phyloP scores from a whole-genome alignment of 2,888 invertebrate genomes.

The Marasmarcha lunaedactyla region DNA sequence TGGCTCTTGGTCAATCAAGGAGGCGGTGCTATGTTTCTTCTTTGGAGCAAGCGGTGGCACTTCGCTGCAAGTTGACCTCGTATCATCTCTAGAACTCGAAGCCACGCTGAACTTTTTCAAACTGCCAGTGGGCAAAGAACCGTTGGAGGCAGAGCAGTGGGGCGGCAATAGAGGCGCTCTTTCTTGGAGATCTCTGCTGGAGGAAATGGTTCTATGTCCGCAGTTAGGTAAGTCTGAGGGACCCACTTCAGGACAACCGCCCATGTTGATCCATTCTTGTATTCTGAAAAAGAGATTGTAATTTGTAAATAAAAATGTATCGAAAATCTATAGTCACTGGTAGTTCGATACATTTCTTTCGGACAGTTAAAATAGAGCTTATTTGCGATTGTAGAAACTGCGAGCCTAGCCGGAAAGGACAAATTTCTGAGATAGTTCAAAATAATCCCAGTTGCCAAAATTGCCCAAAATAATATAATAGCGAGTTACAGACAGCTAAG shows the following conservation, averaged over 20 bases:
- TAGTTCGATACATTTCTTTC: neutral
- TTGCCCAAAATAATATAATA: too few relatives aligned
- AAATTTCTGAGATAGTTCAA: too few relatives aligned
- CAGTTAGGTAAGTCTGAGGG: conserved; percentile 40
- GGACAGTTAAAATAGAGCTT: too few relatives aligned
- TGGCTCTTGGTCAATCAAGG: conserved; percentile 53
- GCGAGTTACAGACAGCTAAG: too few relatives aligned
- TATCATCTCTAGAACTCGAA: conserved; percentile 47
- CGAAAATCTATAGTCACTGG: conserved; percentile 1
- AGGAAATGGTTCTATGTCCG: conserved; percentile 35
- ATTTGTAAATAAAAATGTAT: conserved; percentile 3
- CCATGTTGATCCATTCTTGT: conserved; percentile 52
- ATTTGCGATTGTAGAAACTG: too few relatives aligned
- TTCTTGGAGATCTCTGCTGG: conserved; percentile 46
- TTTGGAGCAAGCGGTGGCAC: conserved; percentile 52
- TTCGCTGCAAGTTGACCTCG: conserved; percentile 53
- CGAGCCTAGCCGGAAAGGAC: too few relatives aligned
- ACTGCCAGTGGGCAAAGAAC: conserved; percentile 52
- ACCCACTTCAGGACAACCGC: conserved; percentile 46
- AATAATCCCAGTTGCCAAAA: too few relatives aligned
- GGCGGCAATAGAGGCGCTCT: conserved; percentile 52
- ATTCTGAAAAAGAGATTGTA: conserved; percentile 23
- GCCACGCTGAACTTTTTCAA: conserved; percentile 48
- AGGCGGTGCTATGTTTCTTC: conserved; percentile 58
- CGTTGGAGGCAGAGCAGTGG: conserved; percentile 57